Conservation (phyloP, 2,797 vertebrate species). For the Mergus octosetaceus region DNA sequence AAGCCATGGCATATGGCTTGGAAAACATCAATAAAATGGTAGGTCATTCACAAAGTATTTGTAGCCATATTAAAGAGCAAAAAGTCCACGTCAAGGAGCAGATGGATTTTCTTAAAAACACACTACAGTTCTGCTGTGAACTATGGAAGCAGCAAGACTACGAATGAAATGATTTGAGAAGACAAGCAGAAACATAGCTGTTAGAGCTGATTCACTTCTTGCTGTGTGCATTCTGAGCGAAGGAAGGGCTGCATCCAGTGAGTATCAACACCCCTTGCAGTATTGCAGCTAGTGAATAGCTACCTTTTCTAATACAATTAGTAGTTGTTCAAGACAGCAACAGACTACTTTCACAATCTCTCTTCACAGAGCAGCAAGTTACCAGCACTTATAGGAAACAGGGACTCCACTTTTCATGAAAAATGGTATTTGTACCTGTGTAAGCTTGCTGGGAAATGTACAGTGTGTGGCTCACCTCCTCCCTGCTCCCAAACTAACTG, state of each 20-base stretch:
- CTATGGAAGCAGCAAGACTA: neutral
- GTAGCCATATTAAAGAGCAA: neutral
- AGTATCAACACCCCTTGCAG: neutral
- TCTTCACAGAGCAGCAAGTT: neutral
- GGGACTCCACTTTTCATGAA: neutral
- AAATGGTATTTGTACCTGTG: neutral
- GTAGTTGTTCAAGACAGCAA: neutral
- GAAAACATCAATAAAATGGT: constrained; percentile 19
- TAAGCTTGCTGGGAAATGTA: neutral
- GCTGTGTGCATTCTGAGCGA: neutral
- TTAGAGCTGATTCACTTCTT: neutral
- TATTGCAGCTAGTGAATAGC: neutral
- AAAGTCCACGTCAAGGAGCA: constrained; percentile 28
- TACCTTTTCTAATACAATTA: neutral
- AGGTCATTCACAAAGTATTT: constrained; percentile 1
- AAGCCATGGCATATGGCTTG: neutral
- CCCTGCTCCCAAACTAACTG: neutral
- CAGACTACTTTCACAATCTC: neutral
- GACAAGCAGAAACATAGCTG: neutral
- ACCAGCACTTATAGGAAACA: neutral
- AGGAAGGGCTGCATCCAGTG: neutral
- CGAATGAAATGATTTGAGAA: neutral
- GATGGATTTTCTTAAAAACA: constrained; percentile 1
- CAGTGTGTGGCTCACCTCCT: neutral
- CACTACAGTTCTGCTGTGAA: neutral